Evolutionary conservation across 2,113 vertebrate species (phyloP), one percentile per base, ranked within the genome.

Genomic region (Crotalus helleri): DNA sequence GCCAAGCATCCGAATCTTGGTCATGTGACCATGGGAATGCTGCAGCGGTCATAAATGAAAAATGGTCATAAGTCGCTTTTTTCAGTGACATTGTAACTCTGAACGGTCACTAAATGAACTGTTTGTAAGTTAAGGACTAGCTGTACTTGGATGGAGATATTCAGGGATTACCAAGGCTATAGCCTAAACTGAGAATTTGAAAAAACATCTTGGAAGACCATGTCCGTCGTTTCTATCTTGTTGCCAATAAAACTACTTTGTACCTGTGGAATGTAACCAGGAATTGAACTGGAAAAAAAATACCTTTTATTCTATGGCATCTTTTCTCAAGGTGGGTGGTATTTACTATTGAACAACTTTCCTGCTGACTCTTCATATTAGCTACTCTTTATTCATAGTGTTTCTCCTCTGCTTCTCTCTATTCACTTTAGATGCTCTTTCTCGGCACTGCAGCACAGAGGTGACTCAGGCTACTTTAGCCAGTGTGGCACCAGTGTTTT

Each of bases 401-500:
- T 55, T 55, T 55, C 11, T 89, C n/a, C 33, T 87, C 24, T 26
- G 6, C 12, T 53, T 81, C 58, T 8, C 39, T 51, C 59, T n/a
- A 1, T 94, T 55, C 92, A 91, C 59, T 89, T 90, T 95, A 99
- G 98, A 96, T 92, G 69, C 95, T 46, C 81, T 94, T 0, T 87
- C 93, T 81, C 98, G 96, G 0, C 94, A 58, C 58, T 96, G 92
- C 95, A 94, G 97, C 3, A 96, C 98, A 3, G 99, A 99, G 6
- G 93, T 95, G 3, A 96, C 98, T 29, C 98, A 98, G 64, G 97
- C 98, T 93, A 97, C 98, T 0, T 92, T 99, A 24, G 98, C 99
- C 69, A 99, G 98, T 24, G 98, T 99, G 29, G 97, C 98, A 15
- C 98, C 98, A 0, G 96, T 98, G 6, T 99, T 99, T 95, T 97